Conservation (phyloP, 2,113 vertebrate genomes). For the western clawed frog (Xenopus tropicalis) region DNA sequence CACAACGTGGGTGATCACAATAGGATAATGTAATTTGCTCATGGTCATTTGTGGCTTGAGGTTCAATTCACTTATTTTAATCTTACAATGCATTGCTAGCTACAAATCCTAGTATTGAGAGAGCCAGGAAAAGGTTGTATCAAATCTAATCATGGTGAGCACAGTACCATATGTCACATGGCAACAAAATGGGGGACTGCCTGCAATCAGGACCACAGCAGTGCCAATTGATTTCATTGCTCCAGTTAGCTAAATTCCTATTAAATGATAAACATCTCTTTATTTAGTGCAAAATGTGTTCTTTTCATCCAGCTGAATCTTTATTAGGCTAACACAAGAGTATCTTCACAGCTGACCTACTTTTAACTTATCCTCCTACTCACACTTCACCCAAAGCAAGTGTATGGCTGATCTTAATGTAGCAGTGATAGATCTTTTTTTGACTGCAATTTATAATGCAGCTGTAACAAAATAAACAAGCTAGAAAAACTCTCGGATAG, state of each 20-base stretch:
- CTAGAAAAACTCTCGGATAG: background rate
- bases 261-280: slow-evolving; percentile 43
- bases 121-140: background rate
- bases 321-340: slow-evolving; percentile 38
- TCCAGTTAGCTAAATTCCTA: slow-evolving; percentile 37
- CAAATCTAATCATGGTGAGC: background rate
- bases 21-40: background rate
- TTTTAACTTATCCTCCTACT: slow-evolving; percentile 38
- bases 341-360: slow-evolving; percentile 42
- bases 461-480: background rate
- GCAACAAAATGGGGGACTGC: background rate
- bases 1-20: background rate
- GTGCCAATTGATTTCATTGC: slow-evolving; percentile 31
- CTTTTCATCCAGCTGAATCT: slow-evolving; percentile 33
- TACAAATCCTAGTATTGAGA: background rate
- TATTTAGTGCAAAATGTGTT: slow-evolving; percentile 33
- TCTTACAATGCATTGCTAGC: background rate
- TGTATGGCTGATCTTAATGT: slow-evolving; percentile 30
- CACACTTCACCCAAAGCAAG: slow-evolving; percentile 36
- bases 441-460: background rate
- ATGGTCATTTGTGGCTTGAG: background rate
- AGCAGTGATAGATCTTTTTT: slow-evolving; percentile 16
- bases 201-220: slow-evolving; percentile 18
- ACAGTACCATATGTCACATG: background rate
- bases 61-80: slow-evolving; percentile 3